Evolutionary conservation across 2,888 invertebrate genomes (phyloP).

Genomic region (Drosophila meridiana): DNA sequence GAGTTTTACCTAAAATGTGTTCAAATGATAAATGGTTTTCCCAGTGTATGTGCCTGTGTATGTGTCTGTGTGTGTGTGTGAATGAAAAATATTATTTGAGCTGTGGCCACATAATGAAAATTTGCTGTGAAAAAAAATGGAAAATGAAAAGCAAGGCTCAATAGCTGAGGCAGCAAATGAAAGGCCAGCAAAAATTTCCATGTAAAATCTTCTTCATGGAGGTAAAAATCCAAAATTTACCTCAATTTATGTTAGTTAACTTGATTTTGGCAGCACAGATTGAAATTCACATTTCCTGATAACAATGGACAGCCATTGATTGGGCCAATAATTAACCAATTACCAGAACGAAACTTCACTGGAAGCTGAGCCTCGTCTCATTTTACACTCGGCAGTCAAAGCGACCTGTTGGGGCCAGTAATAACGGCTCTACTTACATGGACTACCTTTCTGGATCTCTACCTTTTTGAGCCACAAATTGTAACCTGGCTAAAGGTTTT

Average conservation of each 20-base stretch:
- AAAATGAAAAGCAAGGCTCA: constrained; percentile 17
- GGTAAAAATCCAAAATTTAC: constrained; percentile 8
- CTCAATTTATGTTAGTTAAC: constrained; percentile 1
- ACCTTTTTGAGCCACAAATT: constrained; percentile 7
- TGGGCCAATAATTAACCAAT: constrained; percentile 75
- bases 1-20: constrained; percentile 38
- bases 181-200: constrained; percentile 1
- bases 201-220: background rate
- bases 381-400: constrained; percentile 5
- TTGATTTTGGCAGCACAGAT: constrained; percentile 26
- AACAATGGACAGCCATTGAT: background rate
- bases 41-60: background rate
- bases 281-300: constrained; percentile 6
- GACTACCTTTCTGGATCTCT: background rate
- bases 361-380: background rate
- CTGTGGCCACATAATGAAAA: constrained; percentile 10
- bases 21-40: constrained; percentile 38
- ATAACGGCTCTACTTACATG: constrained; percentile 27
- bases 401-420: background rate
- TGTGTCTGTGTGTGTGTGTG: constrained; percentile 1
- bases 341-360: constrained; percentile 23
- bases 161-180: constrained; percentile 1
- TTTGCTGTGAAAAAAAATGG: background rate
- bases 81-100: constrained; percentile 41
- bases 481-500: constrained; percentile 11